Conservation (phyloP, 2,797 vertebrate genomes). For the Sebastes dallii region DNA sequence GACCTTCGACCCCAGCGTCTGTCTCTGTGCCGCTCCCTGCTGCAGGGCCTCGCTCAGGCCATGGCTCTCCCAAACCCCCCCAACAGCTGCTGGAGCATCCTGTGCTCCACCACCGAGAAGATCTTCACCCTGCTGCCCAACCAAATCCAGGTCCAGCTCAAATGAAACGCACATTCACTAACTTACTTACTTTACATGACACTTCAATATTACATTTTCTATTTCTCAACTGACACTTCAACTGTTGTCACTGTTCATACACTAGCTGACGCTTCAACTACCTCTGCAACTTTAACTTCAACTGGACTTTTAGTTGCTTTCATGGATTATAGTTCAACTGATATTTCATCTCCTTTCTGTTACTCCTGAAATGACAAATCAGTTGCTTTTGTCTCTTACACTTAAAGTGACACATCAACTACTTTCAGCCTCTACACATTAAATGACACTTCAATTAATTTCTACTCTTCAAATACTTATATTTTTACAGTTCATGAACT, state of each 20-base stretch:
- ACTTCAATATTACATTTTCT: too few species aligned
- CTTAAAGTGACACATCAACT: background rate
- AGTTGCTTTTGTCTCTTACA: background rate
- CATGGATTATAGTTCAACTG: background rate
- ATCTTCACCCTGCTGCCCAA: constrained; percentile 89
- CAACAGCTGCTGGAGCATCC: constrained; percentile 86
- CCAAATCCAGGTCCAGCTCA: constrained; percentile 83
- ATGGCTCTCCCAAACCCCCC: constrained; percentile 90
- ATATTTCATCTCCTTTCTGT: rapidly evolving
- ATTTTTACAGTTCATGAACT: background rate
- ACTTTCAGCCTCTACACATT: background rate
- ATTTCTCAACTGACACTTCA: background rate
- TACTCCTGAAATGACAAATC: background rate
- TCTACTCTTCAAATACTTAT: background rate
- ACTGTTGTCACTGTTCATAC: too few species aligned
- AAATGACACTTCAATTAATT: background rate
- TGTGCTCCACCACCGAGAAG: constrained; percentile 85
- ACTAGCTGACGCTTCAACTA: background rate
- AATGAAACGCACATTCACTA: background rate
- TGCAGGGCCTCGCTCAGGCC: constrained; percentile 87
- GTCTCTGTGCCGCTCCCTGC: constrained; percentile 78
- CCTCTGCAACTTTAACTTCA: background rate
- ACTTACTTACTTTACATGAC: background rate
- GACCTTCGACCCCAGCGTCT: constrained; percentile 46
- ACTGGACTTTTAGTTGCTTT: background rate